Percentiles rank a stretch among this genome's conserved stretches.
These are phyloP conservation scores for Onychomys torridus DNA, from an alignment of 2,797 vertebrate genomes.

Conservation along the genomic window DNA sequence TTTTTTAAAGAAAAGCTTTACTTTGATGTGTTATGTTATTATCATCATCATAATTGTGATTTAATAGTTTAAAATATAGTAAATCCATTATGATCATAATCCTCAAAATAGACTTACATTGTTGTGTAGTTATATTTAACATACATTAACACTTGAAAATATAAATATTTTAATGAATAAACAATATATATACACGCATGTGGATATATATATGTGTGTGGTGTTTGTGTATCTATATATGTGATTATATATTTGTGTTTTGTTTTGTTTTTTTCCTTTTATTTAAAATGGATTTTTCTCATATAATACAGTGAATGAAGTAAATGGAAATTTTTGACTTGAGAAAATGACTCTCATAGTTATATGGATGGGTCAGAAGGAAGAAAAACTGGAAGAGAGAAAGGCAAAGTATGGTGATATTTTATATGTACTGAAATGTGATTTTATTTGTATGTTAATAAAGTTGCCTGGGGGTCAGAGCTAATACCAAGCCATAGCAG, in stretches of 20 bases:
- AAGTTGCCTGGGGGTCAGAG: too few species aligned
- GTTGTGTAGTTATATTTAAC: neutral
- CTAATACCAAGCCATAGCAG: too few species aligned
- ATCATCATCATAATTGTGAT: neutral
- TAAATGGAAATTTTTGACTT: neutral
- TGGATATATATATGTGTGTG: neutral
- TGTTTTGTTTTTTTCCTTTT: neutral
- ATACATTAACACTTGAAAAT: neutral
- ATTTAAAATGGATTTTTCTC: neutral
- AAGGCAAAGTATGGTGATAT: too few species aligned
- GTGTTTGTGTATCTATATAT: neutral
- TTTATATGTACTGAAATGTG: too few species aligned
- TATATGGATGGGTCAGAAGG: neutral
- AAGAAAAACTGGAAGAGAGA: neutral
- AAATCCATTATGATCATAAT: neutral
- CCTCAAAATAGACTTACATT: neutral
- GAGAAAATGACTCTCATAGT: neutral
- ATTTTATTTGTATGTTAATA: too few species aligned
- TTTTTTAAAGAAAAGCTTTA: neutral
- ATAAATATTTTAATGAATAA: neutral
- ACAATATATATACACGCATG: neutral
- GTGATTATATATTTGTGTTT: neutral
- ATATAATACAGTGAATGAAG: neutral
- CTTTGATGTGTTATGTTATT: neutral
- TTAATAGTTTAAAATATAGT: neutral